Base-by-base conservation (phyloP, 2,888 invertebrate genomes). In the Slavum lentiscoides region DNA sequence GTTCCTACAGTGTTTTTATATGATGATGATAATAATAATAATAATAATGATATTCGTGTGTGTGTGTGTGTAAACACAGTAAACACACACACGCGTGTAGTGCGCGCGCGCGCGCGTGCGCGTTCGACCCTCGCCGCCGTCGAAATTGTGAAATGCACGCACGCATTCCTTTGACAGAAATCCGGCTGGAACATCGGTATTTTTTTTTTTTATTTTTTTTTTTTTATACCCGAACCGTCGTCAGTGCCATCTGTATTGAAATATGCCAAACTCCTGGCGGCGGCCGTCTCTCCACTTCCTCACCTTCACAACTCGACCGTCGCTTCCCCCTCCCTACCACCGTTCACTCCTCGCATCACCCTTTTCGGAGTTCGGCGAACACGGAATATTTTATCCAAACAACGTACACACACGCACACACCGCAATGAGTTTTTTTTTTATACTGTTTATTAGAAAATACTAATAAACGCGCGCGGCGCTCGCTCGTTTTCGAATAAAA, bases 231-330 rank as follows among this genome's bases (percentile, higher is more conserved):
- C 37, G 11, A 72, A 72, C 72, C 80, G 83, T 83, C 80, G 87
- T 85, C 84, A 84, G 84, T 89, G 91, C 91, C 88, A 88, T 89
- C 91, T 89, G 86, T 83, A 82, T 82, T 84, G 84, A 85, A 85
- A 85, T 84, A 85, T 83, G 53, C 69, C 69, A 69, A 69, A 72
- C 77, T 82, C 53, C 66, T 66, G 43, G 68, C 58, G 49, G 15
- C 70, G 66, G n/a, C 61, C 39, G 53, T 74, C 43, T 64, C 2
- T 30, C 30, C 74, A 53, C 55, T 30, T n/a, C 23, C 23, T 21
- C 49, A 13, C 8, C 49, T 19, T 61, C 30, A 19, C 43, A 68
- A 17, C 11, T 19, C 62, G 30, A 30, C 30, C 30, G n/a, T n/a
- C n/a, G n/a, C n/a, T n/a, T 39, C 39, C 39, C 39, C 39, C 39